phyloP scores from a whole-genome alignment of 2,888 invertebrate genomes.

The Patella ulyssiponensis region DNA sequence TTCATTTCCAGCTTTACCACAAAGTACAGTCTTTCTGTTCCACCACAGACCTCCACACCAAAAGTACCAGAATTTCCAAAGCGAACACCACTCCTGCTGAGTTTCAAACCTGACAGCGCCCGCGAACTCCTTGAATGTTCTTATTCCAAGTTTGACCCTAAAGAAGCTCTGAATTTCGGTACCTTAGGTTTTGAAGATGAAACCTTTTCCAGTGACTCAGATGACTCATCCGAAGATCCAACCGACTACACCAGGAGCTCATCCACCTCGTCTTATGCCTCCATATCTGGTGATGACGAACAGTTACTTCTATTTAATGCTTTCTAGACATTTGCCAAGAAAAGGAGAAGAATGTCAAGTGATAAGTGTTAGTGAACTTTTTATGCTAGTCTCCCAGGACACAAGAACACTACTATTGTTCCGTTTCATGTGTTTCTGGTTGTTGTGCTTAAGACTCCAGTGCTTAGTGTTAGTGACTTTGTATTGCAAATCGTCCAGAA shows the following conservation, averaged over 20 bases:
- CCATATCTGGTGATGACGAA: not conserved
- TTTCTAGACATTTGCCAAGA: too few relatives aligned
- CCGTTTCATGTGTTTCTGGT: too few relatives aligned
- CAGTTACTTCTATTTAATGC: too few relatives aligned
- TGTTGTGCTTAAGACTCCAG: too few relatives aligned
- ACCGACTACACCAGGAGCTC: not conserved
- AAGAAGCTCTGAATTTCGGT: not conserved
- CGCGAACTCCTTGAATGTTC: not conserved
- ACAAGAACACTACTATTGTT: too few relatives aligned
- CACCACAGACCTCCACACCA: not conserved
- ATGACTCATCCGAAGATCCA: slow-evolving; percentile 1
- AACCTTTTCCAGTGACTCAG: not conserved
- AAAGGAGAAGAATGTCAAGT: too few relatives aligned
- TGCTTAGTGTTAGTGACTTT: too few relatives aligned
- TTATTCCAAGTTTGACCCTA: not conserved
- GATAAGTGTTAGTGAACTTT: too few relatives aligned
- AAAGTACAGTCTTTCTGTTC: not conserved
- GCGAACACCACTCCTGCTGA: not conserved
- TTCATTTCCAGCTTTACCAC: not conserved
- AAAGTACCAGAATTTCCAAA: not conserved
- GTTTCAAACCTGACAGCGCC: not conserved
- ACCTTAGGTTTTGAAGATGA: slow-evolving; percentile 9
- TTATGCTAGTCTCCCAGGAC: too few relatives aligned
- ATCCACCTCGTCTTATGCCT: not conserved
- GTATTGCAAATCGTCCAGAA: too few relatives aligned